A percentile compares a stretch with the other conserved stretches of the same genome.
Conservation (phyloP, 2,888 invertebrate genomes). For the Brachycybe producta region DNA sequence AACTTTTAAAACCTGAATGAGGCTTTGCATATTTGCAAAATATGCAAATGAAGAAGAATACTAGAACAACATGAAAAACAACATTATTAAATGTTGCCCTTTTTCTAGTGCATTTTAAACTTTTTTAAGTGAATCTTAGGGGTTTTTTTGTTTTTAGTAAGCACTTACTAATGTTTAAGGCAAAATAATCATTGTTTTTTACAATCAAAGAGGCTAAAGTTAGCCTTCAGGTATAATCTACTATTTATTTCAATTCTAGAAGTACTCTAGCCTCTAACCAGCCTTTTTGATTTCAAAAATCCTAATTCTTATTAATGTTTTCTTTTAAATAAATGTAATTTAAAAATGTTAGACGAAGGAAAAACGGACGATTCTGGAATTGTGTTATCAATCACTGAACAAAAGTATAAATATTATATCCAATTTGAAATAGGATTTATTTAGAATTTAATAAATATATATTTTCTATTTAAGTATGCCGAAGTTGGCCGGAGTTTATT, state of each 20-base stretch:
- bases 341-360: constrained; percentile 44
- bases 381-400: constrained; percentile 59
- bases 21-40: too few relatives aligned
- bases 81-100: background rate
- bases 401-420: constrained; percentile 43
- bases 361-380: constrained; percentile 74
- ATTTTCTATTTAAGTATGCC: constrained; percentile 17
- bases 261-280: too few relatives aligned
- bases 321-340: too few relatives aligned
- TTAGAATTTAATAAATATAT: background rate
- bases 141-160: too few relatives aligned
- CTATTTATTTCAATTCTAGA: too few relatives aligned
- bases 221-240: too few relatives aligned
- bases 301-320: background rate
- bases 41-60: background rate
- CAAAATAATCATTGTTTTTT: too few relatives aligned
- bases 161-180: too few relatives aligned
- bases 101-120: background rate
- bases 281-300: background rate
- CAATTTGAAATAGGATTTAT: constrained; percentile 2
- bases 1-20: too few relatives aligned
- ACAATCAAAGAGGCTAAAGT: too few relatives aligned
- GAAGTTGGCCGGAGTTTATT: constrained; percentile 78
- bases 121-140: too few relatives aligned
- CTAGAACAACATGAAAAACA: background rate